Conservation (phyloP, 2,888 invertebrate genomes). For the Hydrotaea diabolus region DNA sequence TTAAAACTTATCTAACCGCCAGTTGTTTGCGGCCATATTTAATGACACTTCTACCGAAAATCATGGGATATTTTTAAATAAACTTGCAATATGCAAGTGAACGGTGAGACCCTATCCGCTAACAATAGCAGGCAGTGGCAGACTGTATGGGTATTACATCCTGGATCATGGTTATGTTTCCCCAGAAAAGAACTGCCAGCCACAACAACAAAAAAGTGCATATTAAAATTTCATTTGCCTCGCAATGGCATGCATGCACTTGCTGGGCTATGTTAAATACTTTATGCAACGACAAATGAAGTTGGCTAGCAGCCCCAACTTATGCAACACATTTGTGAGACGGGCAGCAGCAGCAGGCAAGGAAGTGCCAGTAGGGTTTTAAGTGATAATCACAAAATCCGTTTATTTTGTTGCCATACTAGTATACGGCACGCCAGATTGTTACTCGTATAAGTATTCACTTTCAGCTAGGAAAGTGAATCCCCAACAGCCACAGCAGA, state of each 20-base stretch:
- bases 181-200: constrained; percentile 21
- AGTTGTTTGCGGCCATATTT: constrained; percentile 67
- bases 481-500: neutral
- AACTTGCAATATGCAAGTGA: constrained; percentile 1
- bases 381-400: constrained; percentile 64
- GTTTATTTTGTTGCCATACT: constrained; percentile 56
- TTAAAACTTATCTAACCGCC: constrained; percentile 63
- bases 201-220: constrained; percentile 25
- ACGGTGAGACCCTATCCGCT: neutral
- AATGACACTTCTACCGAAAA: constrained; percentile 62
- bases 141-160: neutral
- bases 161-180: neutral
- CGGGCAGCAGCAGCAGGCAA: neutral
- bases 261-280: constrained; percentile 42
- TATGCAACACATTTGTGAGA: constrained; percentile 16
- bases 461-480: neutral
- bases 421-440: constrained; percentile 17
- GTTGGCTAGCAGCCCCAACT: constrained; percentile 15
- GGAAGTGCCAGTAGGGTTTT: constrained; percentile 56
- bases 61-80: constrained; percentile 20
- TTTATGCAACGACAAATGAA: constrained; percentile 39
- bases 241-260: neutral
- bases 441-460: neutral
- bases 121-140: neutral
- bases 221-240: constrained; percentile 57